A percentile compares a stretch with the other conserved stretches of the same genome.
phyloP scores from a whole-genome alignment of 1,140 invertebrate genomes.

The Melanaphis sacchari region DNA sequence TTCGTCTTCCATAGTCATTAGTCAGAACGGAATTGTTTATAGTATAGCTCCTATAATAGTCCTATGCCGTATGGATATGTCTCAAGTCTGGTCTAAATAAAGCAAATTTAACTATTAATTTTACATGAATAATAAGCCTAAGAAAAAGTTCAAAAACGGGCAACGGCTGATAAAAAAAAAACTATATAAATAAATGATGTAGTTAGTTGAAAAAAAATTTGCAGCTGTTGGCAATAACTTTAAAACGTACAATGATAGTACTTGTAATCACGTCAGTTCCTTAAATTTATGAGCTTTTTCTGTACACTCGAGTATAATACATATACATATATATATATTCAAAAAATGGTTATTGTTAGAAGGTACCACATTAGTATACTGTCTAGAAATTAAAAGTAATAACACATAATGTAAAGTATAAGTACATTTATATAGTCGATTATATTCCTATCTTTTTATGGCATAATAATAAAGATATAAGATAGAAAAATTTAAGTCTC shows the following conservation, averaged over 20 bases:
- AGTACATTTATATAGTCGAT: background rate
- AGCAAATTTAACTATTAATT: background rate
- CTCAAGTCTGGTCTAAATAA: background rate
- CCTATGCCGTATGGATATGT: background rate
- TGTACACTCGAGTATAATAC: background rate
- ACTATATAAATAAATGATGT: background rate
- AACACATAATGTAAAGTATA: background rate
- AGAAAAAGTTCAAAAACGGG: background rate
- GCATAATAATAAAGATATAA: background rate
- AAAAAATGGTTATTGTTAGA: background rate
- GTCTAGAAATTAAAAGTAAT: background rate
- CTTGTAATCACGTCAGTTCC: background rate
- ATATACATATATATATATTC: background rate
- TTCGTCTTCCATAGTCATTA: background rate
- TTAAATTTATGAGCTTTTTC: background rate
- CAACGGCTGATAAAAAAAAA: background rate
- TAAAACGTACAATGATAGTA: background rate
- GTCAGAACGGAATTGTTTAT: background rate
- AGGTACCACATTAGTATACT: background rate
- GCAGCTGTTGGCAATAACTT: background rate
- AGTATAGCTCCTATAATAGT: background rate
- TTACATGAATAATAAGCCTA: background rate
- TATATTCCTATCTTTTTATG: background rate
- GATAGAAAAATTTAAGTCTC: background rate
- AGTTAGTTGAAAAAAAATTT: background rate